phyloP scores from a whole-genome alignment of 1,140 invertebrate species.

The Antheraea pernyi region DNA sequence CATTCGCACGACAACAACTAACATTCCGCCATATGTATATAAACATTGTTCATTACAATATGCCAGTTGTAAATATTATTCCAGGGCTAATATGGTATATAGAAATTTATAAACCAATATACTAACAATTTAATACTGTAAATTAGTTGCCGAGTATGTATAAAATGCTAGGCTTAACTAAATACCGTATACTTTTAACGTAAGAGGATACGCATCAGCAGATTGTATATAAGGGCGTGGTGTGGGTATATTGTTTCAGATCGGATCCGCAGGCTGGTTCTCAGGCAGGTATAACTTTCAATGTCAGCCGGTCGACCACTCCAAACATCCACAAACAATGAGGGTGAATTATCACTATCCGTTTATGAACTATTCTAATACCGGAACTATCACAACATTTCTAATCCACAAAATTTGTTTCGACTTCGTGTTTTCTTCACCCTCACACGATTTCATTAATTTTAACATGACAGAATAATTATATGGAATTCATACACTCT shows the following conservation, averaged over 20 bases:
- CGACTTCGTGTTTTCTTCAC: neutral
- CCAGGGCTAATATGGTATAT: conserved; percentile 26
- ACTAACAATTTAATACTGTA: conserved; percentile 6
- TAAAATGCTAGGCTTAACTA: neutral
- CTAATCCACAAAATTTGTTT: neutral
- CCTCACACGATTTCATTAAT: neutral
- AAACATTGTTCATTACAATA: conserved; percentile 53
- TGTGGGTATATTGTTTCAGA: conserved; percentile 85
- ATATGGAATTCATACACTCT: neutral
- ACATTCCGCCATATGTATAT: conserved; percentile 63
- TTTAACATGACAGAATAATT: neutral
- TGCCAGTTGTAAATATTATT: conserved; percentile 35
- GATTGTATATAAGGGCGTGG: conserved; percentile 60
- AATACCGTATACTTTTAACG: neutral
- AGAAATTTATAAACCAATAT: conserved; percentile 13
- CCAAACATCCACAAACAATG: conserved; percentile 91
- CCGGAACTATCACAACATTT: neutral
- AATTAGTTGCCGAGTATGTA: neutral
- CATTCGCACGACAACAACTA: conserved; percentile 33
- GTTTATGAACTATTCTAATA: conserved; percentile 32
- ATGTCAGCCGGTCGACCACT: conserved; percentile 97
- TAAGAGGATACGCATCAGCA: conserved; percentile 4
- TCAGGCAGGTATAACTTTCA: conserved; percentile 95
- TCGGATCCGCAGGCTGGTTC: conserved; percentile 91
- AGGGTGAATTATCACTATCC: conserved; percentile 83